Percentiles rank a stretch among this genome's conserved stretches.
These are phyloP conservation scores for Polypterus senegalus DNA, from an alignment of 2,113 vertebrate genomes.

Conservation along the genomic window DNA sequence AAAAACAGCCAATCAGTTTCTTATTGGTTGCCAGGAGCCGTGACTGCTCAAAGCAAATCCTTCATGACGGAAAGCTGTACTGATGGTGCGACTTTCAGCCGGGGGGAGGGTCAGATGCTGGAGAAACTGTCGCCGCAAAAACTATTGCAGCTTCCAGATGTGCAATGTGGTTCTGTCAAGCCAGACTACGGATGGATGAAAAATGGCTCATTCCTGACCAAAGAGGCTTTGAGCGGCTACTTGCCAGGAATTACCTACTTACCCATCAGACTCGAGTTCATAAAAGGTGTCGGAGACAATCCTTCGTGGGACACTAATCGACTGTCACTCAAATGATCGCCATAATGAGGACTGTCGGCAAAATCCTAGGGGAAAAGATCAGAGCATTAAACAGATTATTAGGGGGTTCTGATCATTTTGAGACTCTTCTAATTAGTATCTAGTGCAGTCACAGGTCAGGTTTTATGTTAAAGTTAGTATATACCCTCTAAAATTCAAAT, in stretches of 20 bases:
- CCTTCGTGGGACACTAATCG: slow-evolving; percentile 95
- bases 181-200: slow-evolving; percentile 31
- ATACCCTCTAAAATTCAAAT: too few relatives aligned
- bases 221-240: slow-evolving; percentile 48
- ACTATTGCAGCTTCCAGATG: slow-evolving; percentile 38
- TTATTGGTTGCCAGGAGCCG: slow-evolving; percentile 23
- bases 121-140: slow-evolving; percentile 26
- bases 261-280: slow-evolving; percentile 97
- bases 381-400: slow-evolving; percentile 80
- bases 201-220: slow-evolving; percentile 39
- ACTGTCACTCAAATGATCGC: slow-evolving; percentile 96
- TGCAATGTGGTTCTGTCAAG: slow-evolving; percentile 34
- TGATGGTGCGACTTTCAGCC: slow-evolving; percentile 46
- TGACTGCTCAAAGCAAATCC: slow-evolving; percentile 33
- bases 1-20: too few relatives aligned
- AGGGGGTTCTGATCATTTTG: slow-evolving; percentile 62
- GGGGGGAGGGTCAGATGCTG: slow-evolving; percentile 42
- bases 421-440: slow-evolving; percentile 61
- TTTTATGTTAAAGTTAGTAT: too few relatives aligned
- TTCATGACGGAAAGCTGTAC: slow-evolving; percentile 45
- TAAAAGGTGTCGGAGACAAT: slow-evolving; percentile 96
- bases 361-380: slow-evolving; percentile 82
- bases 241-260: slow-evolving; percentile 73
- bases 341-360: slow-evolving; percentile 93
- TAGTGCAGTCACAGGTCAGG: slow-evolving; percentile 42